Evolutionary conservation across 2,113 vertebrate species (phyloP).

Genomic region (Heterotilapia buettikoferi): DNA sequence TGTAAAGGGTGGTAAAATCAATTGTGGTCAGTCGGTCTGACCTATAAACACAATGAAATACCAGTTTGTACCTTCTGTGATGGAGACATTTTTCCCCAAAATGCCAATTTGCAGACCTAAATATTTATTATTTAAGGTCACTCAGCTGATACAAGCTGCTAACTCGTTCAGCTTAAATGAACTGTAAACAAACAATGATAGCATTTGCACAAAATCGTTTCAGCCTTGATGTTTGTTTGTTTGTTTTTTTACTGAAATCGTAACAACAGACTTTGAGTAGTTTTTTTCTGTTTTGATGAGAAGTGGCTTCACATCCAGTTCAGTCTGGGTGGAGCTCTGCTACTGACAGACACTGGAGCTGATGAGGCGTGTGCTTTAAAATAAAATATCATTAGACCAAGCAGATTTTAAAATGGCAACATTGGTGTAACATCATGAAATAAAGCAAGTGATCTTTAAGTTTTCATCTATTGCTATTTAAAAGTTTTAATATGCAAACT

Average conservation of each 20-base stretch:
- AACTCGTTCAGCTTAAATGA: not conserved
- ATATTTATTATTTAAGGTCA: not conserved
- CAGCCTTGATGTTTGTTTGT: not conserved
- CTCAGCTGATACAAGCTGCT: not conserved
- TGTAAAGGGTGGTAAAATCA: not conserved
- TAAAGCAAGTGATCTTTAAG: not conserved
- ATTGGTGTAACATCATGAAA: not conserved
- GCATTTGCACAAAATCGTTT: not conserved
- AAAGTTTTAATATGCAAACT: not conserved
- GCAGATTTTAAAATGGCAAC: not conserved
- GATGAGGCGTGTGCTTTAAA: not conserved
- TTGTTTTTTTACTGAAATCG: not conserved
- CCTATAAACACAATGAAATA: not conserved
- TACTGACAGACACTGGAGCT: not conserved
- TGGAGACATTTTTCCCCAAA: not conserved
- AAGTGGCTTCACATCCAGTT: not conserved
- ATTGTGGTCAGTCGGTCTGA: not conserved
- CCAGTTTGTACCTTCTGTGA: not conserved
- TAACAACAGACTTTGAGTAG: not conserved
- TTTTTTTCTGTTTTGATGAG: not conserved
- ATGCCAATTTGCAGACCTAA: not conserved
- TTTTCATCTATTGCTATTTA: not conserved
- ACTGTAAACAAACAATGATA: not conserved
- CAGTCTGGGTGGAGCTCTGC: not conserved
- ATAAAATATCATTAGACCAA: not conserved